Conservation (phyloP, 2,888 invertebrate genomes). For the Eremobia ochroleuca region DNA sequence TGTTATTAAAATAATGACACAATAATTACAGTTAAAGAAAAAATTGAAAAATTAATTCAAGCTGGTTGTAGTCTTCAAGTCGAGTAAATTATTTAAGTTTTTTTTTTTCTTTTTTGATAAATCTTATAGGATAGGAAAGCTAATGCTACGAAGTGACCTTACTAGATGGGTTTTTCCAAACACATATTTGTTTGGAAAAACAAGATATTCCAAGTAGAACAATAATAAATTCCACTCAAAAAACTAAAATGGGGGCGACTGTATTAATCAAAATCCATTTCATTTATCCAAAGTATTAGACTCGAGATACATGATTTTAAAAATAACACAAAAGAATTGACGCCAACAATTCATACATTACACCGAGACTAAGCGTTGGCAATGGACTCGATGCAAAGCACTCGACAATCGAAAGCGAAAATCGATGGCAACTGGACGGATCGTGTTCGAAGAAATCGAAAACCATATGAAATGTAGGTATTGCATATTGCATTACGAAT, state of each 20-base stretch:
- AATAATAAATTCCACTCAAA: background rate
- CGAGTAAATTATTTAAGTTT: background rate
- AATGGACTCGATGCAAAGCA: constrained; percentile 77
- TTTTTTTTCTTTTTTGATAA: background rate
- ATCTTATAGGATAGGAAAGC: background rate
- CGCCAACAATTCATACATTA: constrained; percentile 69
- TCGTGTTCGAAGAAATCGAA: constrained; percentile 78
- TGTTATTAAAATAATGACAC: background rate
- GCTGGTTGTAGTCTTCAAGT: background rate
- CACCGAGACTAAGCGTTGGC: constrained; percentile 77
- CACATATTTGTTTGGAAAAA: background rate
- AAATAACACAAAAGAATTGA: constrained; percentile 8
- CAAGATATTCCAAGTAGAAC: background rate
- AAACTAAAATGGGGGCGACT: background rate
- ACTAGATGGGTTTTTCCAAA: no score
- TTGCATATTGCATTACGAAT: constrained; percentile 26
- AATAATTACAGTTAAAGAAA: background rate
- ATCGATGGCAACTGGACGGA: constrained; percentile 70
- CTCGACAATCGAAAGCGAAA: constrained; percentile 85
- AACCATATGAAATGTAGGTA: constrained; percentile 65
- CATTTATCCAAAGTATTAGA: background rate
- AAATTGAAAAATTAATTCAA: background rate
- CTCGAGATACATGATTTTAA: constrained; percentile 11
- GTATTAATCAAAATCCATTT: background rate
- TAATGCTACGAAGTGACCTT: no score